Evolutionary conservation across 2,797 vertebrate genomes (phyloP).

Genomic region (Hozukius guyotensis): DNA sequence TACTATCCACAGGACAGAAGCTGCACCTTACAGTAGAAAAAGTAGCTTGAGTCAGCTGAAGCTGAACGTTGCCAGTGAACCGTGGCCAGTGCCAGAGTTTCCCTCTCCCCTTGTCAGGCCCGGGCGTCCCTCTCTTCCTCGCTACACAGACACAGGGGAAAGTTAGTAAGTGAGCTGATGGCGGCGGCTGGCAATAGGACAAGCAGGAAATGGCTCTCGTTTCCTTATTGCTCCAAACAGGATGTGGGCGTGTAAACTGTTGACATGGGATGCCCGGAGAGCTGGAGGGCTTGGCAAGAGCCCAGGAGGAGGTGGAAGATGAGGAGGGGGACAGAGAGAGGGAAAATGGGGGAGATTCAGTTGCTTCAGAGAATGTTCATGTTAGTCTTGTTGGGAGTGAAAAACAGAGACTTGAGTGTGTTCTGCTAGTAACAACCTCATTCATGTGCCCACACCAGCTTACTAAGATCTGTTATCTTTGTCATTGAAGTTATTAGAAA

Average conservation of each 20-base stretch:
- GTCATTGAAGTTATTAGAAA: slow-evolving; percentile 8
- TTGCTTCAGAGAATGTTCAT: slow-evolving; percentile 24
- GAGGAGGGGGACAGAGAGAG: slow-evolving; percentile 17
- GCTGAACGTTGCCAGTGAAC: slow-evolving; percentile 28
- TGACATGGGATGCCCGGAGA: slow-evolving; percentile 82
- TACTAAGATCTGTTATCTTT: neutral
- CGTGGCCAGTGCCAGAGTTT: slow-evolving; percentile 14
- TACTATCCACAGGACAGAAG: slow-evolving; percentile 1
- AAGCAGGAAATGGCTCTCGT: slow-evolving; percentile 82
- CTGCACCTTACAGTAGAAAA: slow-evolving; percentile 10
- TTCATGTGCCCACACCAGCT: neutral
- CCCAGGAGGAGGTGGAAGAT: slow-evolving; percentile 53
- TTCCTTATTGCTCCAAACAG: slow-evolving; percentile 89
- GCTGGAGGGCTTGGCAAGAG: slow-evolving; percentile 72
- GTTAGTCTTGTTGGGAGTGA: neutral
- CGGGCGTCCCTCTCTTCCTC: slow-evolving; percentile 15
- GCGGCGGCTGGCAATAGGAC: slow-evolving; percentile 72
- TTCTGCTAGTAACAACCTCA: neutral
- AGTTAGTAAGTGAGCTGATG: slow-evolving; percentile 57
- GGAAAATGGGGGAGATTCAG: slow-evolving; percentile 28
- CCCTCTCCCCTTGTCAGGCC: slow-evolving; percentile 30
- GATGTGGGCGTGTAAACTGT: slow-evolving; percentile 87
- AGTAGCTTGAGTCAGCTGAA: slow-evolving; percentile 21
- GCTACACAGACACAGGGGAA: slow-evolving; percentile 36
- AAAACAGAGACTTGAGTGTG: neutral